Conservation (phyloP, 1,140 invertebrate genomes). For the Riptortus pedestris region DNA sequence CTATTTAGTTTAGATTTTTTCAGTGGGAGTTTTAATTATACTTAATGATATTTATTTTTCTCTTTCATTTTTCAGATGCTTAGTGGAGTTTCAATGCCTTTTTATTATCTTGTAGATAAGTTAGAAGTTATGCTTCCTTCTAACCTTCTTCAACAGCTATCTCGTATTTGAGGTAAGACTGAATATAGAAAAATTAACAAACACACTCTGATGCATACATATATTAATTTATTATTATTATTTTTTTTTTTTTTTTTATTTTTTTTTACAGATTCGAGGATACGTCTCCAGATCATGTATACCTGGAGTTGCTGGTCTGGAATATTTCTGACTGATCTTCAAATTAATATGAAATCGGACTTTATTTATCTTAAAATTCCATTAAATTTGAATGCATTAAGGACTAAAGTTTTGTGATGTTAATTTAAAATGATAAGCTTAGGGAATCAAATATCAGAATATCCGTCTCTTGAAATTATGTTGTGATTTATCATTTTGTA, state of each 20-base stretch:
- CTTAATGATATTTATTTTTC: no score
- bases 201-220: neutral
- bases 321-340: neutral
- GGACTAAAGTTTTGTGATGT: neutral
- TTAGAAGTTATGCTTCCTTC: slow-evolving; percentile 70
- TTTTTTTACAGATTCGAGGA: neutral
- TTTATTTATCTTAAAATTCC: neutral
- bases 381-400: neutral
- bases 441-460: neutral
- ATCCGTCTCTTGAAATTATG: neutral
- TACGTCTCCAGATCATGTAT: neutral
- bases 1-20: no score
- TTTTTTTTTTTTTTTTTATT: neutral
- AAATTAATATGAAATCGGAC: neutral
- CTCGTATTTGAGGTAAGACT: slow-evolving; percentile 55
- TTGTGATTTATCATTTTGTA: neutral
- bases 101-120: slow-evolving; percentile 75
- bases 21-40: no score
- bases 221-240: neutral
- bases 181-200: neutral
- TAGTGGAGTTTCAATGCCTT: slow-evolving; percentile 68
- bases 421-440: neutral
- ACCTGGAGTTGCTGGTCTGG: neutral
- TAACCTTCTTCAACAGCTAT: slow-evolving; percentile 71
- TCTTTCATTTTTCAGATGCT: slow-evolving; percentile 47